Evolutionary conservation across 1,140 invertebrate species (phyloP).

Genomic region (Muscidifurax raptorellus): DNA sequence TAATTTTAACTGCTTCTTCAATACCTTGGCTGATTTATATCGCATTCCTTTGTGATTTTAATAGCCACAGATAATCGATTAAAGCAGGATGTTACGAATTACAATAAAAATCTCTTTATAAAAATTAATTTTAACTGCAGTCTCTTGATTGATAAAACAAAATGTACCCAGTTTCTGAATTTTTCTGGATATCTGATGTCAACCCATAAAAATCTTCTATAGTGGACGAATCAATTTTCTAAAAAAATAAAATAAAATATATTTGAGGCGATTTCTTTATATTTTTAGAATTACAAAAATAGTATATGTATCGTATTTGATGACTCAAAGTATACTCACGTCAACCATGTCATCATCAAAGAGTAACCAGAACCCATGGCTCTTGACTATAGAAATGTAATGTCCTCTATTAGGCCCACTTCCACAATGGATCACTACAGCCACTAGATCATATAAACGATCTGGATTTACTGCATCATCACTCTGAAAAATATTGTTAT

Average conservation of each 20-base stretch:
- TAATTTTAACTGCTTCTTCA: slow-evolving; percentile 46
- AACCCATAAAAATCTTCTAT: slow-evolving; percentile 99
- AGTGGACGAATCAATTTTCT: slow-evolving; percentile 99
- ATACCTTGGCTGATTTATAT: slow-evolving; percentile 44
- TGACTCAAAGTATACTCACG: slow-evolving; percentile 81
- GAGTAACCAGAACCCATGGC: slow-evolving; percentile 98
- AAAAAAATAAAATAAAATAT: slow-evolving; percentile 67
- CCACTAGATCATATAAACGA: slow-evolving; percentile 97
- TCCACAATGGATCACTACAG: slow-evolving; percentile 99
- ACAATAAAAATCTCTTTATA: slow-evolving; percentile 53
- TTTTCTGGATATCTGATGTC: slow-evolving; percentile 98
- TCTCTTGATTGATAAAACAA: slow-evolving; percentile 99
- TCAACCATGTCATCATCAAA: slow-evolving; percentile 99
- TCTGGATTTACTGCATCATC: slow-evolving; percentile 99
- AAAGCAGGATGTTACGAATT: slow-evolving; percentile 44
- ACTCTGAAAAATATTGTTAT: slow-evolving; percentile 80
- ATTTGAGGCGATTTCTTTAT: background rate
- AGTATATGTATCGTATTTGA: background rate
- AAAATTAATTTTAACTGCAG: slow-evolving; percentile 71
- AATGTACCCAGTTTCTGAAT: slow-evolving; percentile 99
- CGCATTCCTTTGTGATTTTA: slow-evolving; percentile 42
- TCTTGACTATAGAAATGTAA: slow-evolving; percentile 99
- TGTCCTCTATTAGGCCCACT: slow-evolving; percentile 99
- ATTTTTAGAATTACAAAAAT: background rate
- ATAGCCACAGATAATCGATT: slow-evolving; percentile 40